Conservation (phyloP, 2,888 invertebrate genomes). For the Melieria omissa region DNA sequence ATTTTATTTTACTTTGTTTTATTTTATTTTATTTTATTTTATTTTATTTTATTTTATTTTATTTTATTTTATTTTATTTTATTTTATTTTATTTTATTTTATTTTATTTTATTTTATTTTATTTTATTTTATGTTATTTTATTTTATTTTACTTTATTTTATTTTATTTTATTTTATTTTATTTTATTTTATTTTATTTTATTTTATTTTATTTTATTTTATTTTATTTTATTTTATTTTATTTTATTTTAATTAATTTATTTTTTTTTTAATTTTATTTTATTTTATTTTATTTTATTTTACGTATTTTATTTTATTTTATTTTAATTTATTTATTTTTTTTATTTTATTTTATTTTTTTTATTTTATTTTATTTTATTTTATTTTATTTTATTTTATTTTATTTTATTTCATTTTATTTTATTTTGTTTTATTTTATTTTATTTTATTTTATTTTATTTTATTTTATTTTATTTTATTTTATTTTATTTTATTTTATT, state of each 20-base stretch:
- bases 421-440: neutral
- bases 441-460: neutral
- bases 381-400: neutral
- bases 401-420: neutral
- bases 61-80: neutral
- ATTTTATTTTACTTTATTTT: neutral
- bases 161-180: neutral
- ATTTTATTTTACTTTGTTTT: neutral
- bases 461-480: constrained; percentile 2
- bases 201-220: constrained; percentile 2
- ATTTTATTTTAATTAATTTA: neutral
- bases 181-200: neutral
- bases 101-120: no score
- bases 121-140: neutral
- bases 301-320: neutral
- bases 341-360: constrained; percentile 1
- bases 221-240: neutral
- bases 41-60: neutral
- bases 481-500: neutral
- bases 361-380: constrained; percentile 1
- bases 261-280: neutral
- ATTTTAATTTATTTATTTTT: neutral
- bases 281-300: neutral
- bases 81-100: neutral
- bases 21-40: constrained; percentile 2